Conservation (phyloP, 2,113 vertebrate species). For the Cryptomyrus ogoouensis region DNA sequence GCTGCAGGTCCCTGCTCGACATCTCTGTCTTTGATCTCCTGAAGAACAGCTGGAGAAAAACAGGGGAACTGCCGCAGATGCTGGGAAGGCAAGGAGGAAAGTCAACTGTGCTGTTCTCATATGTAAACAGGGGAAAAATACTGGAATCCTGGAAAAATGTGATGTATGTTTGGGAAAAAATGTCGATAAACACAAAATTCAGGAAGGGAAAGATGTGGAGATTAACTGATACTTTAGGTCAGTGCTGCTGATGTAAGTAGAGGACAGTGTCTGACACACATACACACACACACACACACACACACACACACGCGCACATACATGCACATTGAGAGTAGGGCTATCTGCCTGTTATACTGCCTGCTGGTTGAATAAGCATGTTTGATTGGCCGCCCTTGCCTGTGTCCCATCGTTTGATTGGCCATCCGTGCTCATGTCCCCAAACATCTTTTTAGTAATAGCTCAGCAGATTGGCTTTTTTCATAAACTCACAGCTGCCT, state of each 20-base stretch:
- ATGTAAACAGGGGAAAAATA: not conserved
- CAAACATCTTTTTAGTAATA: not conserved
- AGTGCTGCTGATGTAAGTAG: not conserved
- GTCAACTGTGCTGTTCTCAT: not conserved
- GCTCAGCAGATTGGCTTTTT: not conserved
- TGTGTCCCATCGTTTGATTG: not conserved
- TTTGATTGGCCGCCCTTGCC: not conserved
- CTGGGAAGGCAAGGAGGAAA: not conserved
- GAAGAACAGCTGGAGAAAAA: not conserved
- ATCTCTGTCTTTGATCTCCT: not conserved
- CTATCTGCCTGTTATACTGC: not conserved
- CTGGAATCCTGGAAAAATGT: not conserved
- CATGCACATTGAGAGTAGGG: not conserved
- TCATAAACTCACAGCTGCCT: not conserved
- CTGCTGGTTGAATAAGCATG: not conserved
- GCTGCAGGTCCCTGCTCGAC: not conserved
- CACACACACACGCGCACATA: too few species aligned
- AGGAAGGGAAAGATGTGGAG: not conserved
- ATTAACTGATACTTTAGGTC: not conserved
- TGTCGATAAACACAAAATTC: not conserved
- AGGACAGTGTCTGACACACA: not conserved
- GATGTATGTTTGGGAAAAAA: not conserved
- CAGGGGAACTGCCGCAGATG: not conserved
- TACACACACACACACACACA: not conserved
- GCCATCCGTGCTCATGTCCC: not conserved